These are phyloP conservation scores for Caloenas nicobarica DNA, from an alignment of 2,113 vertebrate species.

Conservation along the genomic window DNA sequence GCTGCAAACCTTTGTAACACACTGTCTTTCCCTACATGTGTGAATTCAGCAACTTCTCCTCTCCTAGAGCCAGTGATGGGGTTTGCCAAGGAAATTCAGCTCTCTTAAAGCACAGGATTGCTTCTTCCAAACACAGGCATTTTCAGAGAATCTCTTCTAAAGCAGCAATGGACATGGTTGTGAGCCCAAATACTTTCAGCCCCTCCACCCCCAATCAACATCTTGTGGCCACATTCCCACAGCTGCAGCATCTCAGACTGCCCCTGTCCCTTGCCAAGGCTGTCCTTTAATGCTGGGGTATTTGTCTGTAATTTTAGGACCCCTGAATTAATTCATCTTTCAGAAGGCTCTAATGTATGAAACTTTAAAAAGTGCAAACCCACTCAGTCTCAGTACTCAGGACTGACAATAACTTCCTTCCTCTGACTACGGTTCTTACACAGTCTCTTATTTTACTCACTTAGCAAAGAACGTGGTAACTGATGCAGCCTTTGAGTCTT, in stretches of 20 bases:
- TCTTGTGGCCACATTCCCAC: background rate
- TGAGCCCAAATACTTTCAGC: background rate
- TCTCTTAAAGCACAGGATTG: background rate
- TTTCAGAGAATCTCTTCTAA: background rate
- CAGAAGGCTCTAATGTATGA: background rate
- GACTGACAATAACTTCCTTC: background rate
- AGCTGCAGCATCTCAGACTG: background rate
- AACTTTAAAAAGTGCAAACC: background rate
- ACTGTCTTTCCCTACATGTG: background rate
- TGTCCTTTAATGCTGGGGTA: background rate
- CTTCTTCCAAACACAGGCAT: constrained; percentile 6
- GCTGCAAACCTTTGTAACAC: constrained; percentile 24
- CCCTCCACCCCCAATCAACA: background rate
- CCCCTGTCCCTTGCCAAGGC: background rate
- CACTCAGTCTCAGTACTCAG: background rate
- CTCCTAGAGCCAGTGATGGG: background rate
- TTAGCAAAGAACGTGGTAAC: background rate
- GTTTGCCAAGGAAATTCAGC: background rate
- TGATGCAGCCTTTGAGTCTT: background rate
- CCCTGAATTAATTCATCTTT: background rate
- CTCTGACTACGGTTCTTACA: background rate
- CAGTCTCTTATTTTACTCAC: background rate
- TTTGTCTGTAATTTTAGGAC: background rate
- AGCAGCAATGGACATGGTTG: background rate
- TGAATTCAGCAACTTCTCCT: background rate